Evolutionary conservation across 2,113 vertebrate species (phyloP).

Genomic region (Genyomyrus donnyi): DNA sequence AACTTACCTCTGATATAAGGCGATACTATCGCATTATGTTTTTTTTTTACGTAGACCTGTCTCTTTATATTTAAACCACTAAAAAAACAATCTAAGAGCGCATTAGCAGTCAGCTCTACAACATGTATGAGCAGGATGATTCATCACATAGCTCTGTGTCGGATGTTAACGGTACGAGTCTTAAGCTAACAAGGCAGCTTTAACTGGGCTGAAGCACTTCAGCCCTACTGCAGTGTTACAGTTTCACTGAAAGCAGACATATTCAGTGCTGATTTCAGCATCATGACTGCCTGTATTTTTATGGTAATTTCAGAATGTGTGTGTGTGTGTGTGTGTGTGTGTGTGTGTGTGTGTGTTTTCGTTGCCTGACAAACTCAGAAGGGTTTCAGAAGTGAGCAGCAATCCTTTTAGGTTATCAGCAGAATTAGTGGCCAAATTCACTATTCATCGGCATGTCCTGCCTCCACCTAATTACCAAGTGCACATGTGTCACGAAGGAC

Average conservation of each 20-base stretch:
- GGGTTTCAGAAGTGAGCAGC: slow-evolving; percentile 48
- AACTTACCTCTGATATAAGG: not conserved
- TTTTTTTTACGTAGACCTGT: not conserved
- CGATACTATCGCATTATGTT: not conserved
- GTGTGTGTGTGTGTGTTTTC: slow-evolving; percentile 14
- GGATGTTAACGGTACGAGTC: not conserved
- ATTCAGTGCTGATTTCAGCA: not conserved
- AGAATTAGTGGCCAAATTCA: slow-evolving; percentile 55
- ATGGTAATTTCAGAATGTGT: slow-evolving; percentile 14
- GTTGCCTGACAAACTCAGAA: slow-evolving; percentile 39
- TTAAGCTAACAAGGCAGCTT: not conserved
- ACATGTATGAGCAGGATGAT: not conserved
- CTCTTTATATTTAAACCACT: not conserved
- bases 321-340: not conserved
- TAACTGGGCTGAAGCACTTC: not conserved
- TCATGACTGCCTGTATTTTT: slow-evolving; percentile 14
- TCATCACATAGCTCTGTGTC: not conserved
- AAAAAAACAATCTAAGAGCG: not conserved
- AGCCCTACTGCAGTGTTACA: not conserved
- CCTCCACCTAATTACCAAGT: not conserved
- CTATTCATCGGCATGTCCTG: slow-evolving; percentile 43
- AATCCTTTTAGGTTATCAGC: slow-evolving; percentile 64
- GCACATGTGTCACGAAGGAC: not conserved
- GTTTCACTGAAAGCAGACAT: not conserved
- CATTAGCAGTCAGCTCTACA: not conserved